phyloP scores from a whole-genome alignment of 2,888 invertebrate genomes.

The Hirtodrosophila cameraria region DNA sequence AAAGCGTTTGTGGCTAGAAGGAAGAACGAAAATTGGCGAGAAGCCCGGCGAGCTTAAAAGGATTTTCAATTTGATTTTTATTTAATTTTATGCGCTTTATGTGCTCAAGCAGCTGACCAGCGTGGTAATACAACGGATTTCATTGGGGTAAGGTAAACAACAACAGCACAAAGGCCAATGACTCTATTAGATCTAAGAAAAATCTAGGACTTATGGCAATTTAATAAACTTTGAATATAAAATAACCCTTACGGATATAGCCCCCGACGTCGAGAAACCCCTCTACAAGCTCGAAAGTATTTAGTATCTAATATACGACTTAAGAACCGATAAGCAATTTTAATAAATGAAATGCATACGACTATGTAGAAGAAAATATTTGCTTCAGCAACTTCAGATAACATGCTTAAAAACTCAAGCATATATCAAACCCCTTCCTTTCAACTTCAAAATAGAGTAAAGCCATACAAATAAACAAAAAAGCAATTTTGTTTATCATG shows the following conservation, averaged over 20 bases:
- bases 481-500: conserved; percentile 56
- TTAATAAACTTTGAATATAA: conserved; percentile 31
- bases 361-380: too few relatives aligned
- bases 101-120: conserved; percentile 33
- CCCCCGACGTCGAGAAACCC: too few relatives aligned
- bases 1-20: conserved; percentile 26
- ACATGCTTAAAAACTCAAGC: background rate
- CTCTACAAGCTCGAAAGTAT: too few relatives aligned
- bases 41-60: conserved; percentile 46
- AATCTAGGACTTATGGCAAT: conserved; percentile 14
- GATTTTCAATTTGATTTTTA: conserved; percentile 68
- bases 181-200: background rate
- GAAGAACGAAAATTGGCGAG: conserved; percentile 6
- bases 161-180: conserved; percentile 7
- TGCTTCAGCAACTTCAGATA: background rate
- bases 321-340: too few relatives aligned
- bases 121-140: conserved; percentile 16
- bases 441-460: background rate
- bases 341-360: too few relatives aligned
- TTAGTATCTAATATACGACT: too few relatives aligned
- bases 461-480: conserved; percentile 1
- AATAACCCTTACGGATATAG: too few relatives aligned
- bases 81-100: conserved; percentile 63
- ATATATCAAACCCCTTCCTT: background rate
- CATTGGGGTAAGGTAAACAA: conserved; percentile 15